Base-by-base conservation (phyloP, 2,797 vertebrate species). In the Pogonophryne albipinna region DNA sequence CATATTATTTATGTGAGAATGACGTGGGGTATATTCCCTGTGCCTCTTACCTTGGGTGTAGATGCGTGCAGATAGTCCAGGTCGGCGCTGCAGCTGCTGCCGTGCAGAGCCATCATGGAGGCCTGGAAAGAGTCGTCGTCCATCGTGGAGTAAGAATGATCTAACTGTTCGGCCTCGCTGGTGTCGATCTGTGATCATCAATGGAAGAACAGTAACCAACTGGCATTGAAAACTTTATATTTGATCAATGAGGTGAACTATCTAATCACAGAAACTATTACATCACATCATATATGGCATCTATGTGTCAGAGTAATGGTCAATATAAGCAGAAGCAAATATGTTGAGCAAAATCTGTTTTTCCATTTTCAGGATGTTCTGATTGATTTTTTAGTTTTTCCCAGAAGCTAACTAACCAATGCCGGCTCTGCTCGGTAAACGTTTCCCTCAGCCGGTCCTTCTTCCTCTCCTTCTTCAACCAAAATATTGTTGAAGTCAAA, bases 371-470 rank as follows among this genome's bases (percentile, higher is more conserved):
- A 67, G 12, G 27, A 47, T 66, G 34, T 57, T 67, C 27, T 75
- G 50, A 66, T 85, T 85, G 74, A 78, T 27, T 84, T 78, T 63
- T 51, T 31, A 38, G 11, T 3, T 74, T 78, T 66, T 60, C 46
- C 76, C 72, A 76, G 66, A 88, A 62, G 66, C 92, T 91, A 93
- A 94, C 93, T 93, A 94, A 98, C 97, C 97, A 98, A 94, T 96
- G 97, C 97, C 88, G 97, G 95, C 90, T 97, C 96, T 93, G 97
- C 97, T 93, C 90, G 96, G 94, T 97, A 97, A 93, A 97, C 90
- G 92, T 95, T 92, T 93, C 93, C 93, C 94, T 96, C 96, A 85
- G 93, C 79, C 90, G 93, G 94, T 91, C 94, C 95, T 91, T 94
- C 95, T 89, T 96, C 96, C 93, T 95, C 94, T 90, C 94, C 95